Evolutionary conservation across 2,113 vertebrate species (phyloP).

Genomic region (Oncorhynchus tshawytscha): DNA sequence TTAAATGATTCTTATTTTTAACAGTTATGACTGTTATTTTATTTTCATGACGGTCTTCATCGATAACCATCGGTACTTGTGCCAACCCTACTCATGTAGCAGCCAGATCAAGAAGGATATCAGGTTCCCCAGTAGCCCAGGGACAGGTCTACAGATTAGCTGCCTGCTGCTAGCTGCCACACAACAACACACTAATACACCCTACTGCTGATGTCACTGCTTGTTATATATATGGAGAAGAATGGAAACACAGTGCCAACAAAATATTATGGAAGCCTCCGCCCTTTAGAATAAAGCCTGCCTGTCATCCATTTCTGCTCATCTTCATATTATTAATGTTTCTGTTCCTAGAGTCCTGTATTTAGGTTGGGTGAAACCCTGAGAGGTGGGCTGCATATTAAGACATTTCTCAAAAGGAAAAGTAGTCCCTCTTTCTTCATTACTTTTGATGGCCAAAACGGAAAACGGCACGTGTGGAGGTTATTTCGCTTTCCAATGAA

Average conservation of each 20-base stretch:
- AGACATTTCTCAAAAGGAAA: not conserved
- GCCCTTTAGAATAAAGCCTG: not conserved
- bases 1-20: no score
- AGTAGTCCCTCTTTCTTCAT: not conserved
- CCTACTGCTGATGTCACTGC: not conserved
- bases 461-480: not conserved
- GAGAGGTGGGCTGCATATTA: not conserved
- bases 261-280: not conserved
- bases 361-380: not conserved
- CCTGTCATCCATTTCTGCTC: not conserved
- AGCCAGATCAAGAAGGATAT: not conserved
- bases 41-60: no score
- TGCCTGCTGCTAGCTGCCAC: not conserved
- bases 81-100: not conserved
- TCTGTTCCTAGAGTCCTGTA: not conserved
- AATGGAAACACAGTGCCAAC: not conserved
- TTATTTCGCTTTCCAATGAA: constrained; percentile 2
- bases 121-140: not conserved
- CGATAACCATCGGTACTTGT: no score
- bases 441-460: not conserved
- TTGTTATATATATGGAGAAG: not conserved
- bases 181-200: not conserved
- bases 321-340: not conserved
- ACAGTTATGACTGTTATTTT: no score
- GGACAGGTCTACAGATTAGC: constrained; percentile 7